Conservation (phyloP, 2,888 invertebrate genomes). For the Diarsia mendica region DNA sequence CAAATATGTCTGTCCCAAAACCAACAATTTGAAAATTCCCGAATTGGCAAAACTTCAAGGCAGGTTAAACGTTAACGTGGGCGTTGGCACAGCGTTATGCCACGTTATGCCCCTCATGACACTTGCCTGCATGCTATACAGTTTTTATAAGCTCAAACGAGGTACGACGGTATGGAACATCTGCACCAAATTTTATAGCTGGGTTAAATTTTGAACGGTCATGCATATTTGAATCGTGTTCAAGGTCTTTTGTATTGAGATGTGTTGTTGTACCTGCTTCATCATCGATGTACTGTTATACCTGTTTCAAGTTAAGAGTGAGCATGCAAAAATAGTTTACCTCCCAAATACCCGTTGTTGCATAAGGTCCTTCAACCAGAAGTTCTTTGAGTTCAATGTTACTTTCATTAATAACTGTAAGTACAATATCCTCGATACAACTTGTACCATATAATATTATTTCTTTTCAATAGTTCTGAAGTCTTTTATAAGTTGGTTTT, state of each 20-base stretch:
- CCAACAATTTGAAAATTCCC: conserved; percentile 38
- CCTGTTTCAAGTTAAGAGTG: conserved; percentile 33
- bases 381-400: conserved; percentile 15
- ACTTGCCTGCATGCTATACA: conserved; percentile 57
- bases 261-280: conserved; percentile 39
- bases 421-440: not conserved
- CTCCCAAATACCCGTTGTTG: conserved; percentile 25
- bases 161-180: conserved; percentile 52
- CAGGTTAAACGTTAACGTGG: conserved; percentile 46
- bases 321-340: conserved; percentile 25
- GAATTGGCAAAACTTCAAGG: conserved; percentile 59
- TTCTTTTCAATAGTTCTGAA: not conserved
- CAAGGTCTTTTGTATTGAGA: conserved; percentile 57
- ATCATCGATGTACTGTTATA: conserved; percentile 51
- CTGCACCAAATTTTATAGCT: conserved; percentile 65
- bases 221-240: conserved; percentile 59
- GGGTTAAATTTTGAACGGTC: conserved; percentile 63
- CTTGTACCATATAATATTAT: not conserved
- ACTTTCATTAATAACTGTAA: conserved; percentile 7
- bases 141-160: conserved; percentile 54
- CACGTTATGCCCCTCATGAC: conserved; percentile 51
- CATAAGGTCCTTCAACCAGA: conserved; percentile 25
- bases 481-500: conserved; percentile 1
- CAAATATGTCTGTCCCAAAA: conserved; percentile 44
- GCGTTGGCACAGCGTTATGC: conserved; percentile 51